phyloP scores from a whole-genome alignment of 2,888 invertebrate genomes.

The Euspilapteryx auroguttella region DNA sequence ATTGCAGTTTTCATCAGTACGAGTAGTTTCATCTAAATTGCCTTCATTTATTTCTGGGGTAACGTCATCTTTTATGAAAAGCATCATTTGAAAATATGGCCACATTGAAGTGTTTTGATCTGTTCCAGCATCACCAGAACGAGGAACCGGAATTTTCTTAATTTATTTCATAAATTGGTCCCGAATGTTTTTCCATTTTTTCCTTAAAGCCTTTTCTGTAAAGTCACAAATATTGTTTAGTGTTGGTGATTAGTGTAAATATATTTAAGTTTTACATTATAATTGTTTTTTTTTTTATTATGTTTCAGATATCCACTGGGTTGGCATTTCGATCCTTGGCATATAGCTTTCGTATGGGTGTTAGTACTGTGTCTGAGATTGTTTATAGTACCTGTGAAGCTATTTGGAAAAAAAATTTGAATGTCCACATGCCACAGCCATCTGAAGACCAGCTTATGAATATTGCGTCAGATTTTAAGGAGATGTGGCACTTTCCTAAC shows the following conservation, averaged over 20 bases:
- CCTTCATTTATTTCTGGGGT: slow-evolving; percentile 10
- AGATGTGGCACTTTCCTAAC: slow-evolving; percentile 11
- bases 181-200: slow-evolving; percentile 12
- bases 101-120: slow-evolving; percentile 10
- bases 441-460: slow-evolving; percentile 8
- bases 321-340: slow-evolving; percentile 10
- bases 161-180: slow-evolving; percentile 11
- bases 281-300: slow-evolving; percentile 7
- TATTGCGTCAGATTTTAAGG: slow-evolving; percentile 8
- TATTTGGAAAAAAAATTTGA: slow-evolving; percentile 11
- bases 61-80: slow-evolving; percentile 11
- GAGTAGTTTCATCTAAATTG: slow-evolving; percentile 11
- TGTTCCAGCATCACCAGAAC: slow-evolving; percentile 11
- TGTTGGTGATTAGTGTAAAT: slow-evolving; percentile 4
- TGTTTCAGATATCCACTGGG: slow-evolving; percentile 13
- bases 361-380: slow-evolving; percentile 10
- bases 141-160: slow-evolving; percentile 9
- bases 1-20: slow-evolving; percentile 9
- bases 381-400: slow-evolving; percentile 11
- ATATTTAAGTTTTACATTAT: too few relatives aligned
- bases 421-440: slow-evolving; percentile 11
- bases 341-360: slow-evolving; percentile 11
- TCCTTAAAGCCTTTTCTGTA: slow-evolving; percentile 11
- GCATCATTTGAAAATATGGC: slow-evolving; percentile 12
- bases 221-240: slow-evolving; percentile 9